phyloP scores from a whole-genome alignment of 2,888 invertebrate species.

The Eristalis tenax region DNA sequence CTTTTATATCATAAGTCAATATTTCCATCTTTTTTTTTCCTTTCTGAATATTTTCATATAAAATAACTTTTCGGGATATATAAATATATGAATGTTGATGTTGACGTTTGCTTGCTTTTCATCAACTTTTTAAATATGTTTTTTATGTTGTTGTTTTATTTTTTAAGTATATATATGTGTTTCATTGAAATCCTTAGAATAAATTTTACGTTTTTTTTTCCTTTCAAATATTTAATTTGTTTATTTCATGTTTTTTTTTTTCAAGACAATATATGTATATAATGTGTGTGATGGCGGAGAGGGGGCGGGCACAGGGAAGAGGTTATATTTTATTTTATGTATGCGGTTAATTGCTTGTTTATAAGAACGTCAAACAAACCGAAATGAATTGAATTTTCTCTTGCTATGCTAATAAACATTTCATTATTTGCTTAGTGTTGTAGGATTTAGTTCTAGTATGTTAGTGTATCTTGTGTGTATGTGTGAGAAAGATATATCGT shows the following conservation, averaged over 20 bases:
- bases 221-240: constrained; percentile 16
- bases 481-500: constrained; percentile 5
- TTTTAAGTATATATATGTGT: constrained; percentile 41
- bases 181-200: constrained; percentile 55
- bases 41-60: constrained; percentile 59
- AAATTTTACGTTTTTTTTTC: constrained; percentile 16
- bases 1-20: constrained; percentile 52
- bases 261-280: constrained; percentile 38
- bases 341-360: background rate
- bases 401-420: constrained; percentile 10
- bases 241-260: constrained; percentile 14
- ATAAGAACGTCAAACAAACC: background rate
- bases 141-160: background rate
- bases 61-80: constrained; percentile 58
- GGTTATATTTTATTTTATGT: background rate
- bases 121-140: constrained; percentile 49
- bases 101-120: constrained; percentile 32
- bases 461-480: constrained; percentile 34
- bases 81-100: constrained; percentile 43
- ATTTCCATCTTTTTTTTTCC: constrained; percentile 13
- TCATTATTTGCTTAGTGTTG: constrained; percentile 50
- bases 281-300: constrained; percentile 24
- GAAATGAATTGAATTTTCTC: constrained; percentile 12
- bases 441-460: constrained; percentile 32
- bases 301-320: background rate